phyloP scores from a whole-genome alignment of 2,888 invertebrate species.

The Agrotis exclamationis region DNA sequence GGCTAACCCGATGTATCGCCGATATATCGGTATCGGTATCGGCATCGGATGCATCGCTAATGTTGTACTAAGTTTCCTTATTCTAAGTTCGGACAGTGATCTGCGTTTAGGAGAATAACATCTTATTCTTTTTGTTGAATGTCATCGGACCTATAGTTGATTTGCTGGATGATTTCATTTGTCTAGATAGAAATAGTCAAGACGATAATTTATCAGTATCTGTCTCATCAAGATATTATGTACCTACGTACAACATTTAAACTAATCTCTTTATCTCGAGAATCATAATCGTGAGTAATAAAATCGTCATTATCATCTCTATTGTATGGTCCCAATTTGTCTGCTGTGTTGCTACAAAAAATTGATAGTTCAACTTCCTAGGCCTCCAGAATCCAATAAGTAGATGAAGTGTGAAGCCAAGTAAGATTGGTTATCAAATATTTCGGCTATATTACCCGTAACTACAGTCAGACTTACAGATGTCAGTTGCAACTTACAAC shows the following conservation, averaged over 20 bases:
- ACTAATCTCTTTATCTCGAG: neutral
- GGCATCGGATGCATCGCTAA: too few relatives aligned
- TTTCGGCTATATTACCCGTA: neutral
- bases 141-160: neutral
- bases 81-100: neutral
- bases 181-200: neutral
- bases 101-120: neutral
- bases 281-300: neutral
- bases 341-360: neutral
- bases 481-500: neutral
- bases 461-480: neutral
- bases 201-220: neutral
- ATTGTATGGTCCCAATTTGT: neutral
- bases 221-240: neutral
- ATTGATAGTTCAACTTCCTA: too few relatives aligned
- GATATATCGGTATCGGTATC: too few relatives aligned
- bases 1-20: too few relatives aligned
- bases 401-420: neutral
- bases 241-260: neutral
- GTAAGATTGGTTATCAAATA: neutral
- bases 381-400: neutral
- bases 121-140: neutral
- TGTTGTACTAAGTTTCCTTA: constrained; percentile 6
- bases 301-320: too few relatives aligned
- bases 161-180: neutral